Percentiles rank a stretch among this genome's conserved stretches.
phyloP scores from a whole-genome alignment of 2,888 invertebrate species.

The Pammene aurita region DNA sequence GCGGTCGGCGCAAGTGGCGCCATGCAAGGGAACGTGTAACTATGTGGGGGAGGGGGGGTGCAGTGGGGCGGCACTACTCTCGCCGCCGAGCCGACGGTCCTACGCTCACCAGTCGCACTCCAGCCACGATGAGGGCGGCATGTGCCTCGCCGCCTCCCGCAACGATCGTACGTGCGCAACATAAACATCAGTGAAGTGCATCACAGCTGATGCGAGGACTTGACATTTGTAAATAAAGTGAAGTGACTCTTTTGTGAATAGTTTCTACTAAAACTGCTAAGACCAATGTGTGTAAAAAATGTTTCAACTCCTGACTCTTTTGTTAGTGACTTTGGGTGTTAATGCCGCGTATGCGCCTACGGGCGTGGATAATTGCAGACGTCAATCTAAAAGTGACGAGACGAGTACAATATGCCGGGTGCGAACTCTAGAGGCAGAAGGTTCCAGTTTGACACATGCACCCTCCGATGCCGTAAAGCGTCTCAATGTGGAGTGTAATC shows the following conservation, averaged over 20 bases:
- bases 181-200: slow-evolving; percentile 77
- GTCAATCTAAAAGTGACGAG: slow-evolving; percentile 73
- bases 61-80: slow-evolving; percentile 74
- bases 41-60: slow-evolving; percentile 71
- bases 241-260: slow-evolving; percentile 45
- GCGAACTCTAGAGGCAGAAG: slow-evolving; percentile 87
- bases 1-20: slow-evolving; percentile 79
- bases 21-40: slow-evolving; percentile 77
- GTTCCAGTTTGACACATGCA: slow-evolving; percentile 84
- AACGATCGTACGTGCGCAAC: slow-evolving; percentile 68
- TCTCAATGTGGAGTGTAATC: slow-evolving; percentile 90
- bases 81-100: slow-evolving; percentile 61
- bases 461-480: slow-evolving; percentile 88
- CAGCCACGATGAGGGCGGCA: slow-evolving; percentile 73
- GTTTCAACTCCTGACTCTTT: slow-evolving; percentile 79
- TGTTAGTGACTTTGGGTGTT: slow-evolving; percentile 80
- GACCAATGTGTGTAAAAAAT: slow-evolving; percentile 80
- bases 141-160: slow-evolving; percentile 67
- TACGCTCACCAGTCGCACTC: slow-evolving; percentile 69
- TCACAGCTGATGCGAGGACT: slow-evolving; percentile 57
- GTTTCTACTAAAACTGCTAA: slow-evolving; percentile 54
- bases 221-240: slow-evolving; percentile 55
- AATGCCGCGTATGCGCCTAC: slow-evolving; percentile 73
- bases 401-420: slow-evolving; percentile 86
- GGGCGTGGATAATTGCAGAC: slow-evolving; percentile 73